Evolutionary conservation across 2,797 vertebrate species (phyloP).

Genomic region (Lophius americanus): DNA sequence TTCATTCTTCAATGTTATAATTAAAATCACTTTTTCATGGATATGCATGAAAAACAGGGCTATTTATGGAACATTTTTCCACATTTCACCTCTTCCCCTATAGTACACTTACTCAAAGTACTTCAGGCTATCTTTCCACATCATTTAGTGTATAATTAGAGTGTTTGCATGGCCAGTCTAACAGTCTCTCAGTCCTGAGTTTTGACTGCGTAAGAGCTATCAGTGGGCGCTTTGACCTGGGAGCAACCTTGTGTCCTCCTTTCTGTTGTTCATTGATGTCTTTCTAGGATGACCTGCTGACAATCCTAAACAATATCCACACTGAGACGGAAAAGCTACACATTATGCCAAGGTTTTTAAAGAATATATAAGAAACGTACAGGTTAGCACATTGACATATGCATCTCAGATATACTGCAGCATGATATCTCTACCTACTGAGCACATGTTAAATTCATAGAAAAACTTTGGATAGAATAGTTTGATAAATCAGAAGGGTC

Average conservation of each 20-base stretch:
- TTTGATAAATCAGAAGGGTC: background rate
- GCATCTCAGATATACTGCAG: background rate
- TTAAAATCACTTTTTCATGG: conserved; percentile 62
- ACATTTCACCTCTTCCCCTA: conserved; percentile 77
- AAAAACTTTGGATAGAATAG: background rate
- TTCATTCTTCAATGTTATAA: conserved; percentile 53
- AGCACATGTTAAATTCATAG: background rate
- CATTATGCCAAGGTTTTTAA: background rate
- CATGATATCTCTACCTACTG: background rate
- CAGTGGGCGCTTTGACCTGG: conserved; percentile 38
- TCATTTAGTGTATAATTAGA: conserved; percentile 82
- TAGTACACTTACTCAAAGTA: conserved; percentile 72
- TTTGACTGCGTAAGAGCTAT: conserved; percentile 33
- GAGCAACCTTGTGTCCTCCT: conserved; percentile 22
- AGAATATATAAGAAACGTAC: background rate
- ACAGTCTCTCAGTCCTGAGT: conserved; percentile 45
- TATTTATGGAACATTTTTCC: conserved; percentile 82
- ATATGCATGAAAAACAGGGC: conserved; percentile 75
- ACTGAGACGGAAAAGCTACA: background rate
- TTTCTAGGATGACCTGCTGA: conserved; percentile 26
- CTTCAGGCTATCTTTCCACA: conserved; percentile 82
- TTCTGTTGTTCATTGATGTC: conserved; percentile 3
- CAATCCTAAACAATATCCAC: conserved; percentile 16
- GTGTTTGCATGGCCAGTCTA: conserved; percentile 68
- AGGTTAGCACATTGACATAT: background rate